Conservation (phyloP, 1,140 invertebrate species). For the Telenomus remus region DNA sequence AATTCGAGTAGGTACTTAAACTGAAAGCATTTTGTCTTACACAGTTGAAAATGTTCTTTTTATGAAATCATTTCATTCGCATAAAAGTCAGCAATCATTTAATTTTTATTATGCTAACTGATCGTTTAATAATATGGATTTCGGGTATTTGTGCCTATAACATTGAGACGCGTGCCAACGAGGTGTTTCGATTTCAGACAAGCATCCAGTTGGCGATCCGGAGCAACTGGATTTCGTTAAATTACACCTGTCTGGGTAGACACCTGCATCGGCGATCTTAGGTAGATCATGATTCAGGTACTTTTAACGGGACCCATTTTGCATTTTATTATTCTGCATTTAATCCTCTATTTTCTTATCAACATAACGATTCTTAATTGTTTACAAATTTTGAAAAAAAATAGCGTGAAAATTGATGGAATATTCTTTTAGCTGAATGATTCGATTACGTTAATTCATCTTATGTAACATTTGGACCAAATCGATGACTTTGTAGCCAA, state of each 20-base stretch:
- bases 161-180: conserved; percentile 40
- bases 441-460: too few species aligned
- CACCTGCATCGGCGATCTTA: conserved; percentile 62
- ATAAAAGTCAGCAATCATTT: too few species aligned
- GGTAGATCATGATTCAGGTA: conserved; percentile 60
- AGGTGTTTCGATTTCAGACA: conserved; percentile 41
- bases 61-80: neutral
- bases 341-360: neutral
- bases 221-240: conserved; percentile 59
- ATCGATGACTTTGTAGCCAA: too few species aligned
- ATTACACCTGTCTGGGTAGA: conserved; percentile 64
- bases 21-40: too few species aligned
- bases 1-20: too few species aligned
- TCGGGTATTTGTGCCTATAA: conserved; percentile 5
- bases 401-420: too few species aligned
- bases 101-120: too few species aligned
- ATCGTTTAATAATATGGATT: conserved; percentile 17
- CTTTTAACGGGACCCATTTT: conserved; percentile 39
- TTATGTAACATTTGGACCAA: too few species aligned
- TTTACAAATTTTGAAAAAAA: too few species aligned
- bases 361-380: too few species aligned
- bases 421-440: too few species aligned
- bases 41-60: too few species aligned
- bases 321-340: neutral
- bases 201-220: conserved; percentile 46